Evolutionary conservation across 2,113 vertebrate species (phyloP).

Genomic region (Laticauda colubrina): DNA sequence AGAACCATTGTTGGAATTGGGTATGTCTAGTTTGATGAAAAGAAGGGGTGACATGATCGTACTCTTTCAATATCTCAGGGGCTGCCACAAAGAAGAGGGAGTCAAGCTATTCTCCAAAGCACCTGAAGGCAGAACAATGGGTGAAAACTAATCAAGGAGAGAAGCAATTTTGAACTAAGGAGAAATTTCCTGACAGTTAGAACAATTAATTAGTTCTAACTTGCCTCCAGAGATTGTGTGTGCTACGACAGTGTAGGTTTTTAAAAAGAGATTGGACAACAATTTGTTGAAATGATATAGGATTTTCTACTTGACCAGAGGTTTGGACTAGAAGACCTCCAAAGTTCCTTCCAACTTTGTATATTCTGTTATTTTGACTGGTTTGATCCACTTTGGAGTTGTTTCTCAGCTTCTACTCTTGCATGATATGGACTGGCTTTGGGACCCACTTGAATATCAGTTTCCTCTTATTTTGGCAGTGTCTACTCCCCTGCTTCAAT

Average conservation of each 20-base stretch:
- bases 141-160: background rate
- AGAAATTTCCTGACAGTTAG: background rate
- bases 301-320: background rate
- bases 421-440: background rate
- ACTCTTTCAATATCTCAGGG: background rate
- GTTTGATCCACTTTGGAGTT: background rate
- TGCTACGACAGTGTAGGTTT: background rate
- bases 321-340: too few species aligned
- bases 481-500: background rate
- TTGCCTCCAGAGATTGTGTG: background rate
- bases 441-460: background rate
- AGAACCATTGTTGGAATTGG: background rate
- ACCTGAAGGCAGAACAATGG: background rate
- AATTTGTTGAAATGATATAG: background rate
- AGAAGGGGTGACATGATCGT: background rate
- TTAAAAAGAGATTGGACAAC: background rate
- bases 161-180: background rate
- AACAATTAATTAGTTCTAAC: background rate
- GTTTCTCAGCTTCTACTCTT: background rate
- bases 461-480: background rate
- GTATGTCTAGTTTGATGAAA: background rate
- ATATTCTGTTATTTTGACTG: background rate
- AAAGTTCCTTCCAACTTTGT: background rate
- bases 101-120: background rate
- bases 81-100: background rate